Evolutionary conservation across 2,888 invertebrate species (phyloP), one percentile per base, ranked within the genome.

Genomic region (Pyrocoelia pectoralis): DNA sequence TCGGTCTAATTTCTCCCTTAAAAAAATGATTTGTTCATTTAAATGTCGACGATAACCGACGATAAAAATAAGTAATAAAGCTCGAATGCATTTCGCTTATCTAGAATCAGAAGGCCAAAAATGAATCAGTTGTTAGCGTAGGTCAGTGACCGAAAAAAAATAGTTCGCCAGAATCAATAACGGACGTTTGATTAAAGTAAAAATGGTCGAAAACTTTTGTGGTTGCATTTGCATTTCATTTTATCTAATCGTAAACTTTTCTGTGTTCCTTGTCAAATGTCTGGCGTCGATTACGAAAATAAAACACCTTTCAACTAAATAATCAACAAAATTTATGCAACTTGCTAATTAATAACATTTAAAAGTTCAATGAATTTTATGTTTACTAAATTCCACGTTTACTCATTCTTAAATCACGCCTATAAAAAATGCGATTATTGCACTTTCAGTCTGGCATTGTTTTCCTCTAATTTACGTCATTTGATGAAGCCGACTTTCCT

Each of bases 121-220:
- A 61, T 56, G 56, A 61, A 51, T 61, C 56, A 52, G 56, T 56
- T 40, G 19, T 71, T 72, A 64, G 54, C 62, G 67, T 66, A 70
- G 70, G 72, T 72, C 69, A 69, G 70, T 68, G 69, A 69, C 66
- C 70, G 58, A 68, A 60, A 61, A 60, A 52, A 43, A 38, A 24
- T 24, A 61, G 63, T 68, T 69, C 61, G 68, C 60, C 68, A 70
- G 67, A 70, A 69, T 72, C 69, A 65, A 69, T 69, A 70, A 41
- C 60, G 51, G 41, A 28, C 40, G 17, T 46, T 46, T 17, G 50
- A 50, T 50, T 24, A 12, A 24, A 29, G 14, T 18, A 50, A 50
- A 24, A 50, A 50, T 43, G 43, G 17, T 50, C 29, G 28, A 50
- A 50, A 50, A 50, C 50, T 50, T 50, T 24, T 10, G 29, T 50